Evolutionary conservation across 2,797 vertebrate species (phyloP).

Genomic region (Myioborus melanocephalus): DNA sequence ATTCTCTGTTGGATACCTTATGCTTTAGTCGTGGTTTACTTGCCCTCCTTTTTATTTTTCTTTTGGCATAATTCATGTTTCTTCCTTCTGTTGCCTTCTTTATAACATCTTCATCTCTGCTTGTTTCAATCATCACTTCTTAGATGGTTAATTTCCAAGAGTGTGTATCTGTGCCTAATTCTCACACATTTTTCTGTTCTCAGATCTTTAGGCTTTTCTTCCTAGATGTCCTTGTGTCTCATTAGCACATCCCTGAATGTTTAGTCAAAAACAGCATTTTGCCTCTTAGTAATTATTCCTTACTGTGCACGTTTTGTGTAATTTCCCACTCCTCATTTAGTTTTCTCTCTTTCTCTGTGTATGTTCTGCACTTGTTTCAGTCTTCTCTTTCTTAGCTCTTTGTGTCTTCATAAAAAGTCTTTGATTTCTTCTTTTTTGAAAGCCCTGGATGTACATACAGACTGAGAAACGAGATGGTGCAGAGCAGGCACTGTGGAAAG

Average conservation of each 20-base stretch:
- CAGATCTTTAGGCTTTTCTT: neutral
- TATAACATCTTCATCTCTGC: neutral
- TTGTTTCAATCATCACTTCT: neutral
- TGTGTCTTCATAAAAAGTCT: neutral
- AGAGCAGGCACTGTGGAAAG: no score
- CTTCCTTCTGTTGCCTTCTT: neutral
- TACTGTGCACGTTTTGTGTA: neutral
- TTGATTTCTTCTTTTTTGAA: neutral
- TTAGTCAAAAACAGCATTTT: neutral
- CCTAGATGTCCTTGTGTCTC: neutral
- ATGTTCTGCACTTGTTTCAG: neutral
- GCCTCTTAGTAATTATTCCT: neutral
- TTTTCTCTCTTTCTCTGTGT: neutral
- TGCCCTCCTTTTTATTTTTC: neutral
- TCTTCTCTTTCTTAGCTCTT: neutral
- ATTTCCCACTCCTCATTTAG: neutral
- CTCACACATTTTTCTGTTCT: neutral
- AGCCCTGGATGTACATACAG: fast-evolving
- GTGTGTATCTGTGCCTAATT: neutral
- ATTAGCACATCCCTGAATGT: neutral
- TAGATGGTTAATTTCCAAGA: neutral
- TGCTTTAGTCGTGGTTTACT: neutral
- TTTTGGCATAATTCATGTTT: neutral
- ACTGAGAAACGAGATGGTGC: fast-evolving
- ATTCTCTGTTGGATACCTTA: neutral